Evolutionary conservation across 2,888 invertebrate genomes (phyloP), one percentile per base, ranked within the genome.

Genomic region (Dryadula phaetusa): DNA sequence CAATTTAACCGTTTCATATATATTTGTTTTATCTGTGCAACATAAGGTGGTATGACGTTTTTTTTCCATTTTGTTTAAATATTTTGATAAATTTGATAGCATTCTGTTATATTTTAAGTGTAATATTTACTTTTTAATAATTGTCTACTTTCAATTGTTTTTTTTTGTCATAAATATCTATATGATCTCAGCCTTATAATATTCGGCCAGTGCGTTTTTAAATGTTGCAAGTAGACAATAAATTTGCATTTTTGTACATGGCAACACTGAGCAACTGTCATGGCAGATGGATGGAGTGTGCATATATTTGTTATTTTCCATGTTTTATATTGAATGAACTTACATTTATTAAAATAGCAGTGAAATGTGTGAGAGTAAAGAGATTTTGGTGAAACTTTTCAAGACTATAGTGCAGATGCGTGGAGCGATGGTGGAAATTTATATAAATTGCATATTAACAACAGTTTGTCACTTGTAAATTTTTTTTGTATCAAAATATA

Each of bases 271-370:
- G 86, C 86, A 86, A 87, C 86, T 86, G 86, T 87, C 83, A 53
- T 75, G 77, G 77, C 78, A 77, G 80, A 81, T 80, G 82, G 79
- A 71, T 80, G 79, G 82, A 83, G 85, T 84, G 86, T 82, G 82
- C 75, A 76, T 75, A 74, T 79, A 78, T 81, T 82, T 82, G 85
- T 87, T 87, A 87, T 88, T 90, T 90, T 90, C 90, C 90, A 90
- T 87, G 90, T 90, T 90, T 90, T 56, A 85, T 90, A 90, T 85
- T 82, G 78, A 84, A 80, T 77, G 79, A 78, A 82, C 78, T 81
- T 78, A 73, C 68, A 74, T 68, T 64, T 71, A 69, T 71, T 53
- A 67, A 79, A 77, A 77, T 77, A 77, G 76, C 79, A 83, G 79
- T 80, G 82, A 82, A 77, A 76, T 79, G 75, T 70, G 65, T 60